Evolutionary conservation across 2,797 vertebrate genomes (phyloP).

Genomic region (Sebastolobus alascanus): DNA sequence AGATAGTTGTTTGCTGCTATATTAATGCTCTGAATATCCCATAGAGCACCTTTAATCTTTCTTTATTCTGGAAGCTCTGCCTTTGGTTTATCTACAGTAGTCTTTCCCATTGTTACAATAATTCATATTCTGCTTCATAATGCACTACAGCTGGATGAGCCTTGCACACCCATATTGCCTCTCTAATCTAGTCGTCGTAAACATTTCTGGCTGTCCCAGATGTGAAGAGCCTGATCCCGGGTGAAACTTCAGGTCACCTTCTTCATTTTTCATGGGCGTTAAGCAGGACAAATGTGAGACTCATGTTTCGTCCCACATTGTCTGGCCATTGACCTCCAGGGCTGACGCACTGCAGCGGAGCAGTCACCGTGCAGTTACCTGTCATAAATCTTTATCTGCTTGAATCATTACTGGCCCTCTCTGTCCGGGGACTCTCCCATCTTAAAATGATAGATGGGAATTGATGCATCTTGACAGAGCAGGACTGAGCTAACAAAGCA

Average conservation of each 20-base stretch:
- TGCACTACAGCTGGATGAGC: background rate
- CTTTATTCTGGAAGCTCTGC: background rate
- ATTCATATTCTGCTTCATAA: slow-evolving; percentile 18
- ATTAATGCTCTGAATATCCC: too few species aligned
- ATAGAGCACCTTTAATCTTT: too few species aligned
- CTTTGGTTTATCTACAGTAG: background rate
- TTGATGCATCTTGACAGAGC: background rate
- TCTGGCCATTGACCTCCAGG: slow-evolving; percentile 67
- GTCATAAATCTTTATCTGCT: slow-evolving; percentile 71
- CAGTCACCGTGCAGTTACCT: slow-evolving; percentile 40
- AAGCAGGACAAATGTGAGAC: slow-evolving; percentile 78
- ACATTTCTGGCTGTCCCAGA: slow-evolving; percentile 21
- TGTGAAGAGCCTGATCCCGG: slow-evolving; percentile 42
- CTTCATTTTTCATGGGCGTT: slow-evolving; percentile 79
- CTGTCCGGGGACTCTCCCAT: background rate
- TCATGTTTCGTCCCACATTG: slow-evolving; percentile 70
- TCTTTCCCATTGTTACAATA: background rate
- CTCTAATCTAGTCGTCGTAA: slow-evolving; percentile 3
- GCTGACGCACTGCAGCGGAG: slow-evolving; percentile 42
- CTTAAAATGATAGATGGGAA: slow-evolving; percentile 42
- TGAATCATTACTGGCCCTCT: slow-evolving; percentile 53
- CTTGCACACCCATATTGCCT: background rate
- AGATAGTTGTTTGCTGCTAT: too few species aligned
- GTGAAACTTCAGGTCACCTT: slow-evolving; percentile 72
- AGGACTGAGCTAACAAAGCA: slow-evolving; percentile 17